phyloP scores from a whole-genome alignment of 2,797 vertebrate genomes.

The Lerista edwardsae region DNA sequence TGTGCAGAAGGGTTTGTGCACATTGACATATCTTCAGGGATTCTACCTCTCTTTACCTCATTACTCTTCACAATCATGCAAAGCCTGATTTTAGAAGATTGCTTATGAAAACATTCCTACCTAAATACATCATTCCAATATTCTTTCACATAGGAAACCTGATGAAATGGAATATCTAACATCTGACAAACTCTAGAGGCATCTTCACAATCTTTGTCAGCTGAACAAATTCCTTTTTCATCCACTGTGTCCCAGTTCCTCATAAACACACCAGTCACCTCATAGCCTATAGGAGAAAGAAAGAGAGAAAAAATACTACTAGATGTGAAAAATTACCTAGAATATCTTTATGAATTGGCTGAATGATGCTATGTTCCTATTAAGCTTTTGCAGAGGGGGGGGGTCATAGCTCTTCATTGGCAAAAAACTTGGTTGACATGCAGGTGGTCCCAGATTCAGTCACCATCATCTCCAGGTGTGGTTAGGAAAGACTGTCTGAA shows the following conservation, averaged over 20 bases:
- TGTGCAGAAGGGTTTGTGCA: not conserved
- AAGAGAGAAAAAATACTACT: not conserved
- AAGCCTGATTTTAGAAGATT: accelerated
- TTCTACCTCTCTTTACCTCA: not conserved
- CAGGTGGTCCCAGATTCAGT: no score
- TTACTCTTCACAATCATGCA: accelerated
- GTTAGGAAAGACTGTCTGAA: no score
- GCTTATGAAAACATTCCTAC: constrained; percentile 65
- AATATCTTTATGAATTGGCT: not conserved
- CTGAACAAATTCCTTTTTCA: constrained; percentile 84
- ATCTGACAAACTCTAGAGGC: constrained; percentile 87
- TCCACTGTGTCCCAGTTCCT: constrained; percentile 95
- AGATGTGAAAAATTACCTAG: accelerated
- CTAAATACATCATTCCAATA: constrained; percentile 98
- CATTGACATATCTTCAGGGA: not conserved
- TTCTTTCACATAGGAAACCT: constrained; percentile 93
- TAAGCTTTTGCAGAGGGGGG: no score
- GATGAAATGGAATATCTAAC: constrained; percentile 91
- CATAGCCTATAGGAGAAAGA: constrained; percentile 80
- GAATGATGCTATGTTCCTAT: not conserved
- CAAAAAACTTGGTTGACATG: no score
- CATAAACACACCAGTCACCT: constrained; percentile 94
- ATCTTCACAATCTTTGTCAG: constrained; percentile 91
- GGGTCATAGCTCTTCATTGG: no score
- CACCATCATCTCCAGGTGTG: no score